Base-by-base conservation (phyloP, 2,888 invertebrate species). In the Hemicrepidius hirtus region DNA sequence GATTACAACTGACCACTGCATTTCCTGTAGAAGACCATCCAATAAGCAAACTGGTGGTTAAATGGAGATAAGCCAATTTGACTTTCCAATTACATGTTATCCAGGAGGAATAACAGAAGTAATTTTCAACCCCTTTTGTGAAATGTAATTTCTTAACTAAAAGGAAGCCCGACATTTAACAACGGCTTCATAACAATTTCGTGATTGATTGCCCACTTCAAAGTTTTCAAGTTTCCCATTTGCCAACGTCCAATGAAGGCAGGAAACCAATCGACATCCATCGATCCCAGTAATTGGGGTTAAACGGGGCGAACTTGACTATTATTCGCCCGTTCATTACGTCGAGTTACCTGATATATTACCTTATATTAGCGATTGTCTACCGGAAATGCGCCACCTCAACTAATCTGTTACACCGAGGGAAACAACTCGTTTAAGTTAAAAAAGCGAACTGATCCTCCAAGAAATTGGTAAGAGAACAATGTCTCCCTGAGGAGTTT, bases 271-370 rank as follows among this genome's bases (percentile, higher is more conserved):
- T 68, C 59, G 57, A 62, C 35, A 64, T 16, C 64, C 62, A 72
- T 68, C 68, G 63, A 72, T 72, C 46, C 63, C 16, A 57, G 63
- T 72, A 72, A 72, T 72, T 68, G 72, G 32, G 68, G 69, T 62
- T 64, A 64, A 69, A 55, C 63, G 60, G 55, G 18, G 44, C 28
- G 57, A 72, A 57, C 63, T 64, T 28, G 21, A 37, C 49, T 41
- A 68, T 68, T 57, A 69, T 69, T 68, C 49, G 59, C 60, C 37
- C 50, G 71, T 62, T 71, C 67, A 60, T 71, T 71, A 66, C 71
- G 44, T 57, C 37, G 35, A 16, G 35, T 57, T 66, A 62, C 46
- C 50, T 41, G 46, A 68, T 53, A 59, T 41, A 62, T 68, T 57
- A 59, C 57, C 28, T 40, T 59, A 37, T 28, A 59, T 67, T 67